Conservation (phyloP, 2,797 vertebrate genomes). For the Hydrolagus colliei region DNA sequence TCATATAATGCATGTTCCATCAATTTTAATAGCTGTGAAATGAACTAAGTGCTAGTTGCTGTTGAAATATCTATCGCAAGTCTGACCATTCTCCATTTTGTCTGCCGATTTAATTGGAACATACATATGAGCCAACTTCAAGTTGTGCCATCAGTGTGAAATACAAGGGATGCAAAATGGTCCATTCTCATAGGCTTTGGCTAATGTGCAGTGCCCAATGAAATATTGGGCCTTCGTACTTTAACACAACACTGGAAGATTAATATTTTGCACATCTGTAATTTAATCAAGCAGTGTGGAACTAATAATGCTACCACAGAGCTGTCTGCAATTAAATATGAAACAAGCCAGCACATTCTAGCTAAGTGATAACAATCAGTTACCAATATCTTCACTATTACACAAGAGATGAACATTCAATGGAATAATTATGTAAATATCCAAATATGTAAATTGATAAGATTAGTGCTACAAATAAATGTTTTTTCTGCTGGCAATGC, state of each 20-base stretch:
- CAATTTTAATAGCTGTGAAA: background rate
- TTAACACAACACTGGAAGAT: conserved; percentile 58
- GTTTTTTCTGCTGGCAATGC: background rate
- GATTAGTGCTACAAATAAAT: conserved; percentile 14
- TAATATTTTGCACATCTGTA: conserved; percentile 62
- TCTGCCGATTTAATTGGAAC: conserved; percentile 53
- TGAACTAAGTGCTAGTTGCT: conserved; percentile 38
- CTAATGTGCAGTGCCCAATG: conserved; percentile 47
- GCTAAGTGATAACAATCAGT: conserved; percentile 24
- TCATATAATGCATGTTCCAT: background rate
- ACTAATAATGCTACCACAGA: conserved; percentile 15
- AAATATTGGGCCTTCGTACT: conserved; percentile 54
- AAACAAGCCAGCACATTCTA: conserved; percentile 21
- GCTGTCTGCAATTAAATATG: conserved; percentile 10
- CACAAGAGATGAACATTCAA: conserved; percentile 24
- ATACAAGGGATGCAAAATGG: conserved; percentile 54
- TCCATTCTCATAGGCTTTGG: conserved; percentile 51
- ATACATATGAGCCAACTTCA: conserved; percentile 61
- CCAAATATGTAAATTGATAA: conserved; percentile 12
- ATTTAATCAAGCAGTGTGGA: conserved; percentile 52
- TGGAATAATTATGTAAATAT: conserved; percentile 28
- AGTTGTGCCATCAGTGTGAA: conserved; percentile 51
- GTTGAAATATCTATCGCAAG: conserved; percentile 53
- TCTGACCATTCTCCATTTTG: conserved; percentile 49
- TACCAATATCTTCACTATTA: background rate